These are phyloP conservation scores for Champsocephalus esox DNA, from an alignment of 2,797 vertebrate species.

Conservation along the genomic window DNA sequence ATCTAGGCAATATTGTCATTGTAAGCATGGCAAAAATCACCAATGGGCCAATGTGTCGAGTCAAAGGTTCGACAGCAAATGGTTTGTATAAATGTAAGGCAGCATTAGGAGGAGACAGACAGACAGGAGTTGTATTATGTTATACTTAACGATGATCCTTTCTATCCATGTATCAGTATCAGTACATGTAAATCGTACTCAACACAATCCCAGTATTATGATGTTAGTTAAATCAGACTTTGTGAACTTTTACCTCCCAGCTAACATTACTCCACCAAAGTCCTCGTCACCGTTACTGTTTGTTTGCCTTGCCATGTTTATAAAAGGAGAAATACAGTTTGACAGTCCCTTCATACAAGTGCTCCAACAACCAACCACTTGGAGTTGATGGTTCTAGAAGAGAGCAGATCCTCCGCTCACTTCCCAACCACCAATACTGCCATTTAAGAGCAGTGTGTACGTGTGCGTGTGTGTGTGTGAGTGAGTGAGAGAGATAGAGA, in stretches of 20 bases:
- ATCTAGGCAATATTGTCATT: constrained; percentile 15
- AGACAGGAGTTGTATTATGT: background rate
- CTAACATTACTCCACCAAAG: background rate
- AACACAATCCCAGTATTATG: too few species aligned
- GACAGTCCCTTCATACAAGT: background rate
- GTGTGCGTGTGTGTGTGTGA: constrained; percentile 26
- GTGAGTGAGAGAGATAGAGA: background rate
- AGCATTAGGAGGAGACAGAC: background rate
- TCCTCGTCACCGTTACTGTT: background rate
- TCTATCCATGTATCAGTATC: background rate
- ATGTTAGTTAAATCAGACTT: background rate
- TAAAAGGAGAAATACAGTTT: background rate
- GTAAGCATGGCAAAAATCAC: background rate
- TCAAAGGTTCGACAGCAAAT: background rate
- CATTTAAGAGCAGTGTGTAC: constrained; percentile 15
- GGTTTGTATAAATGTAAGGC: background rate
- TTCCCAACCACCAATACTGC: too few species aligned
- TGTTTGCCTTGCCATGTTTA: too few species aligned
- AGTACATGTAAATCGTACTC: too few species aligned
- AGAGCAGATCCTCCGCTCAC: too few species aligned
- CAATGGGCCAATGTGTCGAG: background rate
- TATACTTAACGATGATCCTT: background rate
- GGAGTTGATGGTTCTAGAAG: too few species aligned
- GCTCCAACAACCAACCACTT: background rate
- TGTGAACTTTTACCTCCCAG: background rate